A percentile compares a stretch with the other conserved stretches of the same genome.
These are phyloP conservation scores for Thamnophis sirtalis DNA, from an alignment of 2,113 vertebrate species.

Conservation along the genomic window DNA sequence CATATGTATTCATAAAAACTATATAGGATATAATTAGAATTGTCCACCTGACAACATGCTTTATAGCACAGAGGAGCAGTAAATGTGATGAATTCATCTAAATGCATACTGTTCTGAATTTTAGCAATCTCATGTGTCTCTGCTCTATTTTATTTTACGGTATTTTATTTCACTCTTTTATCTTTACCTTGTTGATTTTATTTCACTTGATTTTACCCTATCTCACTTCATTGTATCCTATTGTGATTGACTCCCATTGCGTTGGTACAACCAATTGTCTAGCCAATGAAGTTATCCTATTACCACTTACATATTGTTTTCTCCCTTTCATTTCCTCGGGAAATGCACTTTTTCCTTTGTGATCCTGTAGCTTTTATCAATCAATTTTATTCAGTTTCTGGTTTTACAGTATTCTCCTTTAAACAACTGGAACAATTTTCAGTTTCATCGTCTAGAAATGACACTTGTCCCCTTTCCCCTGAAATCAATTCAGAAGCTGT, in stretches of 20 bases:
- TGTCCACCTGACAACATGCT: neutral
- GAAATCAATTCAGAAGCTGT: neutral
- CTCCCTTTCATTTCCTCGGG: neutral
- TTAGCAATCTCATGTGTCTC: neutral
- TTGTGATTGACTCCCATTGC: neutral
- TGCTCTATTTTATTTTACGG: neutral
- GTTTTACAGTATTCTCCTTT: neutral
- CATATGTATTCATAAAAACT: neutral
- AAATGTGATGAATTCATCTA: neutral
- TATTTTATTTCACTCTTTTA: neutral
- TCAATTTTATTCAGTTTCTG: neutral
- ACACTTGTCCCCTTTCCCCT: neutral
- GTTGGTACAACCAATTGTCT: neutral
- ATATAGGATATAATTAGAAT: neutral
- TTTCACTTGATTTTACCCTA: neutral
- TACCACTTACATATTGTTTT: neutral
- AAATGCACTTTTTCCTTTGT: neutral
- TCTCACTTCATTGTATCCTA: neutral
- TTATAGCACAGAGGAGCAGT: neutral
- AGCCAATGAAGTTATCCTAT: neutral
- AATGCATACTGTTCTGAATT: neutral
- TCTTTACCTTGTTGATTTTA: neutral
- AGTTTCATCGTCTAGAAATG: neutral
- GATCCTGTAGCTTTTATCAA: neutral
- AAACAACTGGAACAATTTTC: neutral